Evolutionary conservation across 1,140 invertebrate species (phyloP), one percentile per base, ranked within the genome.

Genomic region (Pogonomyrmex californicus): DNA sequence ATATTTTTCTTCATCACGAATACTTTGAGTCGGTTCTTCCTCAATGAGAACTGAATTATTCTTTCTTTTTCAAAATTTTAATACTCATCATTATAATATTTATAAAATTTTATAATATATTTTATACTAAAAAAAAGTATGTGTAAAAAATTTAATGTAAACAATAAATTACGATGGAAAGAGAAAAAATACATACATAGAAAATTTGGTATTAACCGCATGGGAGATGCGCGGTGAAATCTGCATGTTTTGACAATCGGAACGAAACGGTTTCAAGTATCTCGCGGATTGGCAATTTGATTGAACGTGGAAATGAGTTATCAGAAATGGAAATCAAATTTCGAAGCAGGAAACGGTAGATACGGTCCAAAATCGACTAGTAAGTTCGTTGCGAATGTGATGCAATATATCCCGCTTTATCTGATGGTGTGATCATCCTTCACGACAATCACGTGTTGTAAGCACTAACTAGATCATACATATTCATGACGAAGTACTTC

Each of bases 241-340:
- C 54, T 60, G 54, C 68, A 47, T 83, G 79, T 83, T 68, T 65
- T 89, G 87, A 89, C 89, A 89, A 90, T 90, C 89, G 89, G 87
- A 87, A 79, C 85, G 88, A 87, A 89, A 90, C 89, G 81, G 85
- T 90, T 86, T 81, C 75, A 85, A 71, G 41, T 79, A 81, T 47
- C 47, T 51, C 62, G 76, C 33, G 71, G 73, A 89, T 76, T 89
- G 87, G 82, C 62, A 62, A 60, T 85, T 85, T 70, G 88, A 90
- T 90, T 81, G 86, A 44, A n/a, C 88, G 75, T 75, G 81, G 68
- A 49, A 85, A 65, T 83, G 62, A 86, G 56, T 79, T 79, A 68
- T 77, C 73, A 63, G 78, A 85, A 77, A 77, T 36, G 76, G 70
- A 77, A 90, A 90, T 86, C 70, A 71, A 86, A 73, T 88, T 88